These are phyloP conservation scores for Connochaetes taurinus DNA, from an alignment of 2,113 vertebrate species.

Conservation along the genomic window DNA sequence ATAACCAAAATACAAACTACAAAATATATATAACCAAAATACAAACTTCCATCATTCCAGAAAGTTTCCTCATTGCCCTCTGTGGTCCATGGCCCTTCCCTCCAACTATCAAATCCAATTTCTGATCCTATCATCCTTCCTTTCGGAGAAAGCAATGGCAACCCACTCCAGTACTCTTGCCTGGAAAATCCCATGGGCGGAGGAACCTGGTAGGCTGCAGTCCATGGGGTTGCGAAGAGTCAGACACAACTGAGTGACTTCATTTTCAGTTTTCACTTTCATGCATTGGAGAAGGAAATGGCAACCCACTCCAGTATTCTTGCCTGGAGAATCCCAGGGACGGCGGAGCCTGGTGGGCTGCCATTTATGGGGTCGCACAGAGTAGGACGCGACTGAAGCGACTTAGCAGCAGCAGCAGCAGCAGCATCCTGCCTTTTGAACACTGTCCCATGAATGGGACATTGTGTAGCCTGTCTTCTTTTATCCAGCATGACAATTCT, in stretches of 20 bases:
- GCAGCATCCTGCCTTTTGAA: neutral
- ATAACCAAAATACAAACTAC: neutral
- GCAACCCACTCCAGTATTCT: neutral
- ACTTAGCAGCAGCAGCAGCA: neutral
- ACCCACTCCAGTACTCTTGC: too few species aligned
- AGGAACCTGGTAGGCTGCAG: too few species aligned
- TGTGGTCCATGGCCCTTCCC: neutral
- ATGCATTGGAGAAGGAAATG: too few species aligned
- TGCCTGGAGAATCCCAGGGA: neutral
- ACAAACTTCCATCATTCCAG: neutral
- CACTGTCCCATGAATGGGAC: neutral
- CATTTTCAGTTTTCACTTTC: too few species aligned
- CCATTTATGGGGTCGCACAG: neutral
- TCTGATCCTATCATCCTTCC: neutral
- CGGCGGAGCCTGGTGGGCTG: fast-evolving
- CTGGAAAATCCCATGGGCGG: too few species aligned
- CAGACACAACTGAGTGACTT: too few species aligned
- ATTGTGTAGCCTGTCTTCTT: neutral
- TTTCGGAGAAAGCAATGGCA: neutral
- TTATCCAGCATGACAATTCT: neutral
- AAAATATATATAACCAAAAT: neutral
- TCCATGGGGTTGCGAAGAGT: too few species aligned
- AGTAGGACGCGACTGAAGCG: neutral
- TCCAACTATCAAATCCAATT: neutral
- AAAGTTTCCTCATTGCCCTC: neutral